Percentiles rank a stretch among this genome's conserved stretches.
phyloP scores from a whole-genome alignment of 2,113 vertebrate species.

The Paramormyrops kingsleyae region DNA sequence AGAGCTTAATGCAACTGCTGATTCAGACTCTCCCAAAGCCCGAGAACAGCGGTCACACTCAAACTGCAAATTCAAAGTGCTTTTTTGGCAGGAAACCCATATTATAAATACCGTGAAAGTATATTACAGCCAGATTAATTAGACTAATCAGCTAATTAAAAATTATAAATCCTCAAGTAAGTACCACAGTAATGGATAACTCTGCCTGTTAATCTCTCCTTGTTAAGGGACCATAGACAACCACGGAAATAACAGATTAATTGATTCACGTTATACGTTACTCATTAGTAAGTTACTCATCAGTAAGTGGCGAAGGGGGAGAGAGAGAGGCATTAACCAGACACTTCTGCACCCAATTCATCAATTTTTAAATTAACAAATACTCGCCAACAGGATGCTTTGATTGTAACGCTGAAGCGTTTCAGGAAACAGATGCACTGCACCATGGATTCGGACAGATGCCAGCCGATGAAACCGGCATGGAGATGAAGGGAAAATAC shows the following conservation, averaged over 20 bases:
- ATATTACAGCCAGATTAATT: conserved; percentile 6
- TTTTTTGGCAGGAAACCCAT: neutral
- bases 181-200: neutral
- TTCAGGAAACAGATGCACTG: neutral
- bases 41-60: neutral
- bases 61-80: neutral
- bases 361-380: neutral
- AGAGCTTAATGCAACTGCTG: neutral
- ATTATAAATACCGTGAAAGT: neutral
- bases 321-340: neutral
- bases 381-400: neutral
- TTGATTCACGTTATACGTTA: neutral
- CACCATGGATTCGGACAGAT: neutral
- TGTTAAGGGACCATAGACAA: neutral
- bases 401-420: neutral
- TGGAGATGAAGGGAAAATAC: neutral
- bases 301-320: neutral
- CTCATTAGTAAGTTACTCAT: neutral
- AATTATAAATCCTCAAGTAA: neutral
- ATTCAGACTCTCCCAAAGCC: neutral
- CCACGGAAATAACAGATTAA: neutral
- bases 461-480: neutral
- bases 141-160: conserved; percentile 2
- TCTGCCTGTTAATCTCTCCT: neutral
- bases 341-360: neutral